Conservation (phyloP, 2,797 vertebrate species). For the Catamblyrhynchus diadema region DNA sequence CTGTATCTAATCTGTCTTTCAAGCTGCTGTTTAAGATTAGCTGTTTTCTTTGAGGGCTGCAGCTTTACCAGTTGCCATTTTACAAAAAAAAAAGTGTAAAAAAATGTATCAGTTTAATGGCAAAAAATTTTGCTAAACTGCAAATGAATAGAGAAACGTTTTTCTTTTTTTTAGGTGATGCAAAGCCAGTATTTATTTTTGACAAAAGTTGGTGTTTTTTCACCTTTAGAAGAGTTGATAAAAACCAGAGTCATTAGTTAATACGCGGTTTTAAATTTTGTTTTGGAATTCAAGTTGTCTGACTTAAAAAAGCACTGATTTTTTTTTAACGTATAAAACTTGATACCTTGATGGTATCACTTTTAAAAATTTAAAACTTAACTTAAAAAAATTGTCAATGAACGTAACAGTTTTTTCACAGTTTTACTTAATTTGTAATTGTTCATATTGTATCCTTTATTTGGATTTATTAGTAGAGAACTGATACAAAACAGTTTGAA, state of each 20-base stretch:
- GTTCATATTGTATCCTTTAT: not conserved
- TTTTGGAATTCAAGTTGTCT: not conserved
- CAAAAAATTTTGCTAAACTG: not conserved
- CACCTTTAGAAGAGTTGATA: not conserved
- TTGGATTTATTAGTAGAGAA: not conserved
- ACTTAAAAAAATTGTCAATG: not conserved
- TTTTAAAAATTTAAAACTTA: not conserved
- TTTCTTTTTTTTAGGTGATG: not conserved
- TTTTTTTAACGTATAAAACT: not conserved
- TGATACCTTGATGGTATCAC: not conserved
- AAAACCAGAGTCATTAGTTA: not conserved
- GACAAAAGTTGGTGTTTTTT: not conserved
- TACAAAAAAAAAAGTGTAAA: not conserved
- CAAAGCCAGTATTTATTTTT: not conserved
- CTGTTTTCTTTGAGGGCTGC: not conserved
- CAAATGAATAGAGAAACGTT: not conserved
- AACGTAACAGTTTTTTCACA: not conserved
- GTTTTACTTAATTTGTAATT: not conserved
- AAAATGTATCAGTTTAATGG: not conserved
- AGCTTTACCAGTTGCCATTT: not conserved
- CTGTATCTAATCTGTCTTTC: not conserved
- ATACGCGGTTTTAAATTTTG: not conserved
- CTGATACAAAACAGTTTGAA: not conserved
- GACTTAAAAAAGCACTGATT: not conserved
- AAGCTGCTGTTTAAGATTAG: not conserved